Conservation (phyloP, 2,888 invertebrate genomes). For the Laothoe populi region DNA sequence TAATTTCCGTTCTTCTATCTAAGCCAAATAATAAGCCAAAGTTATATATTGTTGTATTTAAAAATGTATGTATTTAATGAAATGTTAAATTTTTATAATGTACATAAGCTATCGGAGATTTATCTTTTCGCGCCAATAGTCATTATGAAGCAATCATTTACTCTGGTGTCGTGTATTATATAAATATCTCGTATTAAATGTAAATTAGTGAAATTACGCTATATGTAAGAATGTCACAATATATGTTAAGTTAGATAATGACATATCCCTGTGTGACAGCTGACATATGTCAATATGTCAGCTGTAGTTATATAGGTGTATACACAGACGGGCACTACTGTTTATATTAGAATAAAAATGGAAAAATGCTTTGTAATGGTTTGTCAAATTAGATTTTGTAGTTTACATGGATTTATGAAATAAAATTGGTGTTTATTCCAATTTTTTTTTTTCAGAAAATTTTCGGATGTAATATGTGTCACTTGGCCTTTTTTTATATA, state of each 20-base stretch:
- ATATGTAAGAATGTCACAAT: constrained; percentile 41
- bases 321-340: constrained; percentile 15
- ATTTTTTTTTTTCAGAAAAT: not conserved
- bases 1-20: constrained; percentile 56
- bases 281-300: constrained; percentile 12
- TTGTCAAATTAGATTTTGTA: constrained; percentile 53
- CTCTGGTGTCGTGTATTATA: constrained; percentile 55
- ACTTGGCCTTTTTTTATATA: too few species aligned
- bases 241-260: constrained; percentile 34
- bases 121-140: constrained; percentile 50
- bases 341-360: constrained; percentile 28
- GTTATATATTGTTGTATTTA: constrained; percentile 55
- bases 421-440: not conserved
- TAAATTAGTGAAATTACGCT: constrained; percentile 38
- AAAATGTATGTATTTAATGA: constrained; percentile 36
- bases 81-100: constrained; percentile 44
- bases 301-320: constrained; percentile 37
- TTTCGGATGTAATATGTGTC: too few species aligned
- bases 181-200: constrained; percentile 31
- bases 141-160: constrained; percentile 61
- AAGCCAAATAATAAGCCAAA: constrained; percentile 81
- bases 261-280: constrained; percentile 19
- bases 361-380: constrained; percentile 51
- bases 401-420: not conserved
- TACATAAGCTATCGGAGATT: constrained; percentile 30